These are phyloP conservation scores for Ochropacha duplaris DNA, from an alignment of 2,888 invertebrate genomes.

Conservation along the genomic window DNA sequence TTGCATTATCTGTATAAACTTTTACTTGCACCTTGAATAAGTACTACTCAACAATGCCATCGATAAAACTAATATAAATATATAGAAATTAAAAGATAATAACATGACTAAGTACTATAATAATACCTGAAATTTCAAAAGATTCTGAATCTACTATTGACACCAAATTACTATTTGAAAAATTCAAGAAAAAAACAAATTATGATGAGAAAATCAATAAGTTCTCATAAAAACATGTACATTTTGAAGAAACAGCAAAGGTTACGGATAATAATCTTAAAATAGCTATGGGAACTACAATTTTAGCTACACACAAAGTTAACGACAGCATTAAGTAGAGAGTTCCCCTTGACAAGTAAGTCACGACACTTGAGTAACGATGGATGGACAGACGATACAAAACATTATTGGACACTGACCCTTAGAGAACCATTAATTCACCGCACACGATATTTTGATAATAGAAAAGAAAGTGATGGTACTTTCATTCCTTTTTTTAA, in stretches of 20 bases:
- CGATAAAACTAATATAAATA: background rate
- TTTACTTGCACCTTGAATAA: background rate
- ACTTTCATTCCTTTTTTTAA: slow-evolving; percentile 9
- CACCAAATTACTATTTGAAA: too few relatives aligned
- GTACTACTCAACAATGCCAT: background rate
- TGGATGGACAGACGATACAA: background rate
- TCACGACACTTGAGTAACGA: background rate
- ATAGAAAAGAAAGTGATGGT: slow-evolving; percentile 6
- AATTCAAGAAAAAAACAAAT: too few relatives aligned
- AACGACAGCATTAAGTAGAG: background rate
- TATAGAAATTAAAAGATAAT: too few relatives aligned
- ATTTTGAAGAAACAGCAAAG: background rate
- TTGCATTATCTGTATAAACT: slow-evolving; percentile 1
- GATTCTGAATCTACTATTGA: too few relatives aligned
- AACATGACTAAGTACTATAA: too few relatives aligned
- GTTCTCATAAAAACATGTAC: background rate
- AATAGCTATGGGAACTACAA: background rate
- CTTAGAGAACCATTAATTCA: background rate
- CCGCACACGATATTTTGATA: background rate
- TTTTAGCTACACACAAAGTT: background rate
- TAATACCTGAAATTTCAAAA: too few relatives aligned
- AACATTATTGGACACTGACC: background rate
- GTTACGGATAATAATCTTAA: background rate
- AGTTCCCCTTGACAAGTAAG: background rate
- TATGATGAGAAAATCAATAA: too few relatives aligned